Conservation (phyloP, 2,888 invertebrate genomes). For the Drosophila suboccidentalis region DNA sequence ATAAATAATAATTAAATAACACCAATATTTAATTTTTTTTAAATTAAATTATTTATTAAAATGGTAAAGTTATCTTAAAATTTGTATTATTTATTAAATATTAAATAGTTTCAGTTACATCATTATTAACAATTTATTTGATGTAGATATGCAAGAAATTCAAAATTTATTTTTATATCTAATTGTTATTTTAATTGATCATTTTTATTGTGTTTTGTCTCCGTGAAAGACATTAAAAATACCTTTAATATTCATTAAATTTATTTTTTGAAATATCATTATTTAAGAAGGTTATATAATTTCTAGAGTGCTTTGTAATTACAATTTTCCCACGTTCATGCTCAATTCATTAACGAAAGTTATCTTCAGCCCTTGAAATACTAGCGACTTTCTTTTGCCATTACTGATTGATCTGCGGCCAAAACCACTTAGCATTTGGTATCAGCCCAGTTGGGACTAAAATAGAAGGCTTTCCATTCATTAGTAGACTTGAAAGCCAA, state of each 20-base stretch:
- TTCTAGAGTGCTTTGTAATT: constrained; percentile 14
- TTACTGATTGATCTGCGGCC: constrained; percentile 59
- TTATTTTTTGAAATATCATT: neutral
- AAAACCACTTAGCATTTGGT: constrained; percentile 56
- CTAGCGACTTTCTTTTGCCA: constrained; percentile 63
- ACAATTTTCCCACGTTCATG: constrained; percentile 50
- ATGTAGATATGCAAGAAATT: no score
- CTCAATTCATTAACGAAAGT: constrained; percentile 36
- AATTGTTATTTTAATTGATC: neutral
- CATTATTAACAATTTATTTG: no score
- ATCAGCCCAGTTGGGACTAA: constrained; percentile 38
- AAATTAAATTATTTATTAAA: no score
- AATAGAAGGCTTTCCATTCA: constrained; percentile 58
- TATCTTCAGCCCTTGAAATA: constrained; percentile 26
- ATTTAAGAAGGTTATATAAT: constrained; percentile 3
- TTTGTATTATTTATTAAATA: no score
- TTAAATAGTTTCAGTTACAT: no score
- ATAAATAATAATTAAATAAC: no score
- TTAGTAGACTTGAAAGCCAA: constrained; percentile 19
- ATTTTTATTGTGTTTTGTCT: neutral
- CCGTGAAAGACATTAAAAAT: neutral
- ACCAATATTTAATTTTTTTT: no score
- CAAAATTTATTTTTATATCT: no score
- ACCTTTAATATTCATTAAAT: neutral
- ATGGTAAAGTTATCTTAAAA: no score